Evolutionary conservation across 1,140 invertebrate genomes (phyloP).

Genomic region (Zophobas morio): DNA sequence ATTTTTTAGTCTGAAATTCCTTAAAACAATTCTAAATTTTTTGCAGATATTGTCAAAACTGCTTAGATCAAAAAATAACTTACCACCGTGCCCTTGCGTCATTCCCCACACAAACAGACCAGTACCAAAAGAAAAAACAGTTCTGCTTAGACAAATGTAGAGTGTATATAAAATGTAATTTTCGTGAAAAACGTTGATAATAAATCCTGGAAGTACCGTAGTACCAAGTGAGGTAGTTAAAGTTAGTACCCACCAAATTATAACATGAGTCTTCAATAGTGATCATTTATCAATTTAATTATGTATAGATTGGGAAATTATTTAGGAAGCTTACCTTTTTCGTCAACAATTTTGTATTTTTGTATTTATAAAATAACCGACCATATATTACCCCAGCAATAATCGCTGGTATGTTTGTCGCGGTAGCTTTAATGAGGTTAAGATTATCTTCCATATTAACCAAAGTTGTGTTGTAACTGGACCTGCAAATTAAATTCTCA

Average conservation of each 20-base stretch:
- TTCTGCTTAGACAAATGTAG: constrained; percentile 59
- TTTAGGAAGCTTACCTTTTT: constrained; percentile 44
- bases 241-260: constrained; percentile 57
- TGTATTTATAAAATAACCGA: constrained; percentile 47
- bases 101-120: constrained; percentile 51
- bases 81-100: constrained; percentile 59
- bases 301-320: background rate
- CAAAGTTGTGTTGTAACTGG: constrained; percentile 42
- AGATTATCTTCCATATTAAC: constrained; percentile 14
- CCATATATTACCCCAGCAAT: constrained; percentile 57
- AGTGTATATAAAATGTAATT: constrained; percentile 53
- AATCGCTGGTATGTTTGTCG: constrained; percentile 57
- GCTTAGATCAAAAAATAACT: constrained; percentile 19
- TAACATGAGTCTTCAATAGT: constrained; percentile 47
- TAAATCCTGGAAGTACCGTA: constrained; percentile 52
- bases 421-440: constrained; percentile 49
- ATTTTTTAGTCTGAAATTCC: too few relatives aligned
- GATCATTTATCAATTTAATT: constrained; percentile 33
- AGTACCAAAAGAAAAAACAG: constrained; percentile 54
- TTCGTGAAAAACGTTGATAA: constrained; percentile 2
- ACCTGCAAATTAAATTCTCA: constrained; percentile 17
- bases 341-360: constrained; percentile 42
- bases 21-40: background rate
- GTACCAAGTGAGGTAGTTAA: constrained; percentile 54
- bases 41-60: background rate